Evolutionary conservation across 2,797 vertebrate genomes (phyloP), one percentile per base, ranked within the genome.

Genomic region (Sorex maritimensis): DNA sequence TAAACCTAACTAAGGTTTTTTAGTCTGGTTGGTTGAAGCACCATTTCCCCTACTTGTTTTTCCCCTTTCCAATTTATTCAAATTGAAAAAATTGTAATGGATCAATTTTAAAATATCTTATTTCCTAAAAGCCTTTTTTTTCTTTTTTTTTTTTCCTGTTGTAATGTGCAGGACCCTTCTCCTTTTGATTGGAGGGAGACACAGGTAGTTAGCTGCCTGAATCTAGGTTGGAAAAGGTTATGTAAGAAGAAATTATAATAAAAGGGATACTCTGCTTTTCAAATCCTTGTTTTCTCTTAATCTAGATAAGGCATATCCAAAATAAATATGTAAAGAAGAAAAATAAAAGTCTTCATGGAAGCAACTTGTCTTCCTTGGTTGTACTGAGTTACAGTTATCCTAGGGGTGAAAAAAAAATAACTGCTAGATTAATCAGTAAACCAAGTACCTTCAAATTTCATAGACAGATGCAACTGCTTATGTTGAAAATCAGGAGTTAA

Each of bases 211-310:
- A 95, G 58, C 58, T 61, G 58, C 92, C 92, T 95, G 96, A 69
- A 92, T 95, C 88, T 95, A 93, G 95, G 86, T 95, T 96, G 94
- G 28, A 93, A 95, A 95, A 88, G 90, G 93, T 95, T 96, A 96
- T 72, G 91, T 96, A 93, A 97, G 97, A 95, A 96, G 77, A 96
- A 93, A 94, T 92, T 96, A 96, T 95, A 92, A 96, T 94, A 95
- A 96, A 97, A 97, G 97, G 97, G 97, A 98, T 96, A 94, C 94
- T 97, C 92, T 96, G 97, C 95, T 98, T 98, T 97, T 97, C 95
- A 96, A 46, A 86, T 97, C 81, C 77, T 97, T 96, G 96, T 96
- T 97, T 96, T 93, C 91, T 98, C 86, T 96, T 96, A 93, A 94
- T 96, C 95, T 96, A 97, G 94, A 82, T 96, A 96, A 98, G 95